phyloP scores from a whole-genome alignment of 2,888 invertebrate genomes.

The Meganola albula region DNA sequence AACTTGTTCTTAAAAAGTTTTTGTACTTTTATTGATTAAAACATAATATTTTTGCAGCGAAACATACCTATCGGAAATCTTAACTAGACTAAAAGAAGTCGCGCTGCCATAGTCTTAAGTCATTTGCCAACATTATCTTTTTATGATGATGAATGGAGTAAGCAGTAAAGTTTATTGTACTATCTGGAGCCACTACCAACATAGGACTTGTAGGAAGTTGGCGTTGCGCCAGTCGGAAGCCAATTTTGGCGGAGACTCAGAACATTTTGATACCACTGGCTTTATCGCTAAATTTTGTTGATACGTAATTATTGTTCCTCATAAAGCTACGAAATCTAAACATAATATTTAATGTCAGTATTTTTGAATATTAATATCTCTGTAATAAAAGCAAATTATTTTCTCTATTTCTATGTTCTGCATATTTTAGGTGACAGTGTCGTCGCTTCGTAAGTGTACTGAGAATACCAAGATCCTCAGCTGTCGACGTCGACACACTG shows the following conservation, averaged over 20 bases:
- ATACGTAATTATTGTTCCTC: too few relatives aligned
- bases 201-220: constrained; percentile 45
- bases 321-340: too few relatives aligned
- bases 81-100: too few relatives aligned
- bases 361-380: too few relatives aligned
- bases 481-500: constrained; percentile 18
- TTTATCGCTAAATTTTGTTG: constrained; percentile 40
- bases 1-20: too few relatives aligned
- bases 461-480: constrained; percentile 20
- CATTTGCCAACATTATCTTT: constrained; percentile 5
- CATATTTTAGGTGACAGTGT: constrained; percentile 17
- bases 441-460: constrained; percentile 18
- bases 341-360: too few relatives aligned
- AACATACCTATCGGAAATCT: too few relatives aligned
- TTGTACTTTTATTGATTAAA: too few relatives aligned
- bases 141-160: constrained; percentile 14
- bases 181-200: constrained; percentile 33
- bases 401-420: too few relatives aligned
- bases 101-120: too few relatives aligned
- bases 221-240: constrained; percentile 57
- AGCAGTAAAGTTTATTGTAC: constrained; percentile 36
- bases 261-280: constrained; percentile 54
- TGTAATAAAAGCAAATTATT: too few relatives aligned
- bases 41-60: too few relatives aligned
- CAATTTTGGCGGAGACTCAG: constrained; percentile 59